These are phyloP conservation scores for Subanguina moxae DNA, from an alignment of 1,140 invertebrate species.

Conservation along the genomic window DNA sequence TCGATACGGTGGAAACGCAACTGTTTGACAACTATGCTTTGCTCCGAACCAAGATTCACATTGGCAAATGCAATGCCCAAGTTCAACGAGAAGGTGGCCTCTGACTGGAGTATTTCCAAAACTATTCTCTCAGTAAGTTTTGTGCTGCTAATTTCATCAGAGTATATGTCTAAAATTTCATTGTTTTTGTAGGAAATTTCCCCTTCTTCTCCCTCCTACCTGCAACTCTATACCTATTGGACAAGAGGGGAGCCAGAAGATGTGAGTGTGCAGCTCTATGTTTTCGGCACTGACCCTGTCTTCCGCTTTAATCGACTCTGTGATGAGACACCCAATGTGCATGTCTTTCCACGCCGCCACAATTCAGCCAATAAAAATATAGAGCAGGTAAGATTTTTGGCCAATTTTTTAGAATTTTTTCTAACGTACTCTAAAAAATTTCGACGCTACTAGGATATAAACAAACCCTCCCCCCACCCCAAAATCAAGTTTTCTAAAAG, in stretches of 20 bases:
- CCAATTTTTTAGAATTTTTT: too few relatives aligned
- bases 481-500: too few relatives aligned
- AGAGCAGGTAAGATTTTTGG: too few relatives aligned
- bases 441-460: too few relatives aligned
- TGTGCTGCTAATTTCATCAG: background rate
- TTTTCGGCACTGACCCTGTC: slow-evolving; percentile 5
- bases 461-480: too few relatives aligned
- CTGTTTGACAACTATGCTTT: slow-evolving; percentile 12
- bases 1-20: slow-evolving; percentile 10
- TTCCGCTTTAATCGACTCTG: slow-evolving; percentile 10
- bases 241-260: background rate
- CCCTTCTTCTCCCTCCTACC: background rate
- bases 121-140: slow-evolving; percentile 3
- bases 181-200: background rate
- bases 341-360: background rate
- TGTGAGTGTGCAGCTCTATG: slow-evolving; percentile 8
- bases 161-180: background rate
- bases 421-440: too few relatives aligned
- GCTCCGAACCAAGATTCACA: slow-evolving; percentile 3
- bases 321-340: slow-evolving; percentile 9
- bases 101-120: slow-evolving; percentile 7
- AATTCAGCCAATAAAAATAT: too few relatives aligned
- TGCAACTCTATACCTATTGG: slow-evolving; percentile 9
- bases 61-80: slow-evolving; percentile 1
- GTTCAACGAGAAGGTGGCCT: slow-evolving; percentile 4